Percentiles rank a stretch among this genome's conserved stretches.
phyloP scores from a whole-genome alignment of 2,797 vertebrate genomes.

The Numenius phaeopus region DNA sequence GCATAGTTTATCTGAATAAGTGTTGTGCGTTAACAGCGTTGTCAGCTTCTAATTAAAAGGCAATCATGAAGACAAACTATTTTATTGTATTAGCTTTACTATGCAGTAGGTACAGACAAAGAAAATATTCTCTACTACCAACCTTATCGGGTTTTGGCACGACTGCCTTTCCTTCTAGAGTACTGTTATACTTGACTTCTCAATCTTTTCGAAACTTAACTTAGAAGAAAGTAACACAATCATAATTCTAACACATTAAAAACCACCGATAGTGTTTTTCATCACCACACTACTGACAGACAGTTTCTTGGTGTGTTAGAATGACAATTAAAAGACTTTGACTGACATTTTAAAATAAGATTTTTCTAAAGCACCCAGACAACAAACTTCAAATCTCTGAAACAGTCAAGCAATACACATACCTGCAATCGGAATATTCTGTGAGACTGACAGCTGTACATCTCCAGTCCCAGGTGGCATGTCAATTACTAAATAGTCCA shows the following conservation, averaged over 20 bases:
- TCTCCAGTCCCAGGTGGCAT: conserved; percentile 99
- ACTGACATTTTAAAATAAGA: not conserved
- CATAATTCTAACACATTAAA: not conserved
- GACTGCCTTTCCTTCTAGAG: not conserved
- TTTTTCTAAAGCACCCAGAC: not conserved
- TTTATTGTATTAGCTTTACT: not conserved
- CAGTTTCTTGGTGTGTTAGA: not conserved
- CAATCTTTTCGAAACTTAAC: not conserved
- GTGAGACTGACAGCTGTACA: conserved; percentile 93
- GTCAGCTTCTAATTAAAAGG: not conserved
- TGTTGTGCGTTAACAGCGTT: not conserved
- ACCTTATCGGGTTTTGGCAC: not conserved
- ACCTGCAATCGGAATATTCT: conserved; percentile 94
- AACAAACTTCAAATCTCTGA: not conserved
- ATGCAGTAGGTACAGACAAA: not conserved
- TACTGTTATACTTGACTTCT: not conserved
- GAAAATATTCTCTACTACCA: not conserved
- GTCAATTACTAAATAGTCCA: conserved; percentile 96
- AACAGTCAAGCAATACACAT: not conserved
- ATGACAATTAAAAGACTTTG: not conserved
- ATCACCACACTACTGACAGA: not conserved
- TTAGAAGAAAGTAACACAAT: not conserved
- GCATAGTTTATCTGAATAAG: not conserved
- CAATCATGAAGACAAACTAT: not conserved
- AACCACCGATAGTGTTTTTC: not conserved